phyloP scores from a whole-genome alignment of 2,797 vertebrate species.

The Pagetopsis macropterus region DNA sequence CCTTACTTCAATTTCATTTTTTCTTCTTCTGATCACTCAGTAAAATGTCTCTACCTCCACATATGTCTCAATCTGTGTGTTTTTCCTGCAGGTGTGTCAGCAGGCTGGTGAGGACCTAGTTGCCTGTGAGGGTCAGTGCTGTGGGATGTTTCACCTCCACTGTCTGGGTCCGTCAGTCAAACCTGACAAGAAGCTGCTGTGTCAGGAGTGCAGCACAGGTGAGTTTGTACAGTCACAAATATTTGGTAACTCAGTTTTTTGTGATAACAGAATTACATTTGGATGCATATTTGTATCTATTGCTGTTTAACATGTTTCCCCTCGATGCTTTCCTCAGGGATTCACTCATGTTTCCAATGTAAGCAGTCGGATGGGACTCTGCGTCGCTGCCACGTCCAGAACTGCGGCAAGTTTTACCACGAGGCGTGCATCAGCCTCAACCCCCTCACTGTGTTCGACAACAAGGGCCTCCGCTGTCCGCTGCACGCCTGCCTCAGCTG shows the following conservation, averaged over 20 bases:
- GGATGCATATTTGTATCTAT: background rate
- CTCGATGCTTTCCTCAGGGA: slow-evolving; percentile 74
- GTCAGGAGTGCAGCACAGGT: slow-evolving; percentile 91
- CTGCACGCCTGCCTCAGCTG: slow-evolving; percentile 96
- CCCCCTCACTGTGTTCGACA: slow-evolving; percentile 91
- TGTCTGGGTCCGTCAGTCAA: slow-evolving; percentile 87
- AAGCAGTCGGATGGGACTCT: slow-evolving; percentile 89
- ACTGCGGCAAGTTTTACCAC: slow-evolving; percentile 97
- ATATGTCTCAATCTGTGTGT: background rate
- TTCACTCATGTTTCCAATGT: slow-evolving; percentile 93
- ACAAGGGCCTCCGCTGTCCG: slow-evolving; percentile 95
- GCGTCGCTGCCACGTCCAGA: slow-evolving; percentile 90
- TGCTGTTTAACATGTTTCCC: background rate
- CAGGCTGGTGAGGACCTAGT: slow-evolving; percentile 89
- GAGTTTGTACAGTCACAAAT: slow-evolving; percentile 51
- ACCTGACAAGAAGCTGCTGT: slow-evolving; percentile 89
- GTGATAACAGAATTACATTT: background rate
- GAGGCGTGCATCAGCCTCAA: slow-evolving; percentile 90
- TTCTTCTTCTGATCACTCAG: too few relatives aligned
- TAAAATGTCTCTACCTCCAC: background rate
- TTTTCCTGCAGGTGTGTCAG: slow-evolving; percentile 88
- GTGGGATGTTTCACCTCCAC: slow-evolving; percentile 90
- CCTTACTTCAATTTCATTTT: too few relatives aligned
- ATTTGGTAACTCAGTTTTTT: background rate
- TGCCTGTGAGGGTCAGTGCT: slow-evolving; percentile 94